These are phyloP conservation scores for Danio jaintianensis DNA, from an alignment of 2,797 vertebrate genomes.

Conservation along the genomic window DNA sequence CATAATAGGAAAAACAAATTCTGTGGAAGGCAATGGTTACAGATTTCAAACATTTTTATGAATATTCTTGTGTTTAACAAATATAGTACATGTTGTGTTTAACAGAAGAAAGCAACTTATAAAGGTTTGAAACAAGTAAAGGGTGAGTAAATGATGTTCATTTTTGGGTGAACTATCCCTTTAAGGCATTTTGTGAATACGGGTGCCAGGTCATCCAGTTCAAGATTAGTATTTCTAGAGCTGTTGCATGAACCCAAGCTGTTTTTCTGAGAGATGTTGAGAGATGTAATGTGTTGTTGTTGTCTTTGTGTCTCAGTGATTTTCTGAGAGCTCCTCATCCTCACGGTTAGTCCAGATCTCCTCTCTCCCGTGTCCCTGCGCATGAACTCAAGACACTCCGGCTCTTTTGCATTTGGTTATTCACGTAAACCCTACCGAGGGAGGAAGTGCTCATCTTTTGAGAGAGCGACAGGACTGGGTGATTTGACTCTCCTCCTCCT, in stretches of 20 bases:
- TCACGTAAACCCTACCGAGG: constrained; percentile 16
- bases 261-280: neutral
- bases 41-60: too few relatives aligned
- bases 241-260: neutral
- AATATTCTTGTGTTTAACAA: too few relatives aligned
- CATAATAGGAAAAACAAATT: too few relatives aligned
- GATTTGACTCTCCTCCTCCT: constrained; percentile 5
- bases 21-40: too few relatives aligned
- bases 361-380: constrained; percentile 8
- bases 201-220: too few relatives aligned
- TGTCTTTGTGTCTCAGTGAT: constrained; percentile 59
- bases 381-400: constrained; percentile 46
- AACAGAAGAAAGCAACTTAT: too few relatives aligned
- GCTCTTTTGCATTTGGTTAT: constrained; percentile 59
- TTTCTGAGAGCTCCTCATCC: constrained; percentile 66
- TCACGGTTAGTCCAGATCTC: constrained; percentile 54
- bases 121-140: too few relatives aligned
- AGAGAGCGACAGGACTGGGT: neutral
- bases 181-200: too few relatives aligned
- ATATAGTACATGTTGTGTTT: too few relatives aligned
- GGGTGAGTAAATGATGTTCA: too few relatives aligned
- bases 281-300: neutral
- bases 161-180: too few relatives aligned
- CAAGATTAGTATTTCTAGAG: too few relatives aligned
- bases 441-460: neutral